Conservation (phyloP, 2,113 vertebrate species). For the Cathartes aura region DNA sequence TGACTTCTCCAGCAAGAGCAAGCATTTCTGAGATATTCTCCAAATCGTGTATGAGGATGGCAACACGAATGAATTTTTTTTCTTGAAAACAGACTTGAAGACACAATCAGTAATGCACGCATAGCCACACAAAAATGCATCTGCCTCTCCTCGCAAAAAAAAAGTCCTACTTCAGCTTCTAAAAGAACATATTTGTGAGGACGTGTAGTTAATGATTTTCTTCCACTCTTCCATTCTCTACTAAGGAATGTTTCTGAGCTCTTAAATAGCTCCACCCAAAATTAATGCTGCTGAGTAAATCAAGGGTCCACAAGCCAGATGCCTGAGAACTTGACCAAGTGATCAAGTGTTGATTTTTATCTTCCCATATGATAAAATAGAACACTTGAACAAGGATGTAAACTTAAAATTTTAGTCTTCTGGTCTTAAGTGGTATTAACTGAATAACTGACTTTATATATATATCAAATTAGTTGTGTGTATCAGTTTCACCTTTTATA, state of each 20-base stretch:
- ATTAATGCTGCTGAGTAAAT: background rate
- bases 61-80: background rate
- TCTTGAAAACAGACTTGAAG: background rate
- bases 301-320: background rate
- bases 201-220: background rate
- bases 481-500: background rate
- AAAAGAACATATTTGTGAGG: background rate
- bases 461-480: background rate
- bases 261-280: background rate
- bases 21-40: background rate
- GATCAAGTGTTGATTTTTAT: background rate
- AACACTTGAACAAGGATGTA: background rate
- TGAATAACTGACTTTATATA: background rate
- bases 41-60: background rate
- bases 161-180: background rate
- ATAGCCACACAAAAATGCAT: background rate
- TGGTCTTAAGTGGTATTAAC: background rate
- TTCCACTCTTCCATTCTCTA: background rate
- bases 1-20: background rate
- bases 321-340: background rate
- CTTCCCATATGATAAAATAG: background rate
- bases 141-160: background rate
- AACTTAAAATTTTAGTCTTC: background rate
- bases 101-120: background rate
- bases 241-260: background rate